phyloP scores from a whole-genome alignment of 2,888 invertebrate genomes.

The Microctonus hyperodae region DNA sequence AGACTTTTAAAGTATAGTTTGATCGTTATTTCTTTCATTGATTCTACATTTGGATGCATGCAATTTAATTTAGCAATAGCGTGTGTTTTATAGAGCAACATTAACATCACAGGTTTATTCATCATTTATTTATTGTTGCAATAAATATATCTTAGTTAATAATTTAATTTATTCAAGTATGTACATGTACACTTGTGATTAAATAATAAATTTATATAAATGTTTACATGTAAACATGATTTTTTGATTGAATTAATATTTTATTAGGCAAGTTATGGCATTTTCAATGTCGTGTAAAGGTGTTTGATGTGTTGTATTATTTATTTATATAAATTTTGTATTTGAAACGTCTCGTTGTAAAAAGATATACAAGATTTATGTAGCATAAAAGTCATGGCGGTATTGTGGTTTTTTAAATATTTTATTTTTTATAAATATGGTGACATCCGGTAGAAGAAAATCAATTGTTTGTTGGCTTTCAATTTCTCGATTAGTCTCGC shows the following conservation, averaged over 20 bases:
- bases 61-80: constrained; percentile 36
- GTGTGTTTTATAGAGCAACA: background rate
- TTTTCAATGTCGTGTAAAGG: background rate
- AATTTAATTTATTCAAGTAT: background rate
- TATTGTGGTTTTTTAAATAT: background rate
- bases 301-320: background rate
- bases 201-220: constrained; percentile 1
- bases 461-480: constrained; percentile 14
- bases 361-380: background rate
- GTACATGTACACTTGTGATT: background rate
- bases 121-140: background rate
- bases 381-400: background rate
- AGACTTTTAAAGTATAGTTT: too few relatives aligned
- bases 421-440: constrained; percentile 4
- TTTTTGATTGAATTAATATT: background rate
- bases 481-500: background rate
- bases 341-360: background rate
- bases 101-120: background rate
- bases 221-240: background rate
- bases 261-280: background rate
- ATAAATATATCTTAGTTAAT: background rate
- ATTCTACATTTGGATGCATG: constrained; percentile 36
- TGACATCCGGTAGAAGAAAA: constrained; percentile 12
- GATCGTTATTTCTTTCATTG: background rate
- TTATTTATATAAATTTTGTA: background rate